Evolutionary conservation across 2,797 vertebrate species (phyloP).

Genomic region (Phoxinus dragarum): DNA sequence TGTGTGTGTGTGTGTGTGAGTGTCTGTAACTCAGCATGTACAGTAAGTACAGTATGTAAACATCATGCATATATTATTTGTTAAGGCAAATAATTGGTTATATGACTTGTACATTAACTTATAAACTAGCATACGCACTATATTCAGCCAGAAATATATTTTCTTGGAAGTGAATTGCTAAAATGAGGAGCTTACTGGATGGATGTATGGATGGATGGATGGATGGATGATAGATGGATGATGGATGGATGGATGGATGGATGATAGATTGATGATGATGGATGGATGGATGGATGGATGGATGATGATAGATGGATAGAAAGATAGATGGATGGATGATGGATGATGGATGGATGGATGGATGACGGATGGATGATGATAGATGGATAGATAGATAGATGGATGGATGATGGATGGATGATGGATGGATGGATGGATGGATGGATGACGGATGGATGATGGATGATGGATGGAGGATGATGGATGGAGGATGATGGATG

Average conservation of each 20-base stretch:
- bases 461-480: background rate
- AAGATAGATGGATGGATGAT: background rate
- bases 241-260: no score
- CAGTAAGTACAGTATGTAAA: background rate
- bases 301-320: background rate
- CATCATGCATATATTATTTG: background rate
- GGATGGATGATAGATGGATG: no score
- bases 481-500: background rate
- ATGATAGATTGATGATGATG: background rate
- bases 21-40: no score
- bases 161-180: background rate
- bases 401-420: no score
- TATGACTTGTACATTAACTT: background rate
- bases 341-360: background rate
- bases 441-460: background rate
- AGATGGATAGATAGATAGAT: background rate
- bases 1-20: constrained; percentile 13
- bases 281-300: accelerated
- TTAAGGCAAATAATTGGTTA: background rate
- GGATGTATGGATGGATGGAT: no score
- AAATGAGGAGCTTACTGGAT: background rate
- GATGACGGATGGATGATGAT: background rate
- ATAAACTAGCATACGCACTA: background rate
- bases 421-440: no score
- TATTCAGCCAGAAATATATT: background rate